Evolutionary conservation across 2,888 invertebrate genomes (phyloP).

Genomic region (Disparrhopalites patrizii): DNA sequence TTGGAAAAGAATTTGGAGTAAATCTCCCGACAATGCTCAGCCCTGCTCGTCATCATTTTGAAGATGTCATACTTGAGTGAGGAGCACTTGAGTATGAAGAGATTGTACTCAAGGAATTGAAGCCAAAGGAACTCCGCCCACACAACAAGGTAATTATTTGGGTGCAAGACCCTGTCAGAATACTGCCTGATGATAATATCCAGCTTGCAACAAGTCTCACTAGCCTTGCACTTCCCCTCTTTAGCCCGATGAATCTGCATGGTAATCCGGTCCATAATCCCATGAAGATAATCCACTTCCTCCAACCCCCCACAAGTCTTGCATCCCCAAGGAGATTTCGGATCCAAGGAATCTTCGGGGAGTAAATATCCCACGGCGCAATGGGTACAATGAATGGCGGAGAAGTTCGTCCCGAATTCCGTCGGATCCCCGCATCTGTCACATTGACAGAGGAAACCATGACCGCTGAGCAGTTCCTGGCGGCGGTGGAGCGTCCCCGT

Average conservation of each 20-base stretch:
- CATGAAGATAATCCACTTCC: neutral
- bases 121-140: conserved; percentile 27
- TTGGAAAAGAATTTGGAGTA: conserved; percentile 15
- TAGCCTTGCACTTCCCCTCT: neutral
- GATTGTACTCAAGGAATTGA: conserved; percentile 16
- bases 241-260: conserved; percentile 11
- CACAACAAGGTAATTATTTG: conserved; percentile 19
- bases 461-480: conserved; percentile 12
- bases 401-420: conserved; percentile 17
- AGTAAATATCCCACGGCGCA: conserved; percentile 16
- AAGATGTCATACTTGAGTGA: conserved; percentile 8
- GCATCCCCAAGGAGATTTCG: conserved; percentile 13
- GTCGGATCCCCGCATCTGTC: conserved; percentile 12
- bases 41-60: conserved; percentile 6
- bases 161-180: conserved; percentile 9
- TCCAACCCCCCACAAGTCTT: conserved; percentile 2
- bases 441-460: conserved; percentile 21
- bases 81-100: neutral
- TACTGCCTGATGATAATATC: conserved; percentile 21
- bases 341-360: conserved; percentile 4
- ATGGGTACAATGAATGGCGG: conserved; percentile 16
- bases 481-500: conserved; percentile 15
- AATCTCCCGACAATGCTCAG: conserved; percentile 19
- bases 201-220: conserved; percentile 22
- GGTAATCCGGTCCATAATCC: conserved; percentile 17